phyloP scores from a whole-genome alignment of 2,113 vertebrate genomes.

The Rhinopithecus roxellana region DNA sequence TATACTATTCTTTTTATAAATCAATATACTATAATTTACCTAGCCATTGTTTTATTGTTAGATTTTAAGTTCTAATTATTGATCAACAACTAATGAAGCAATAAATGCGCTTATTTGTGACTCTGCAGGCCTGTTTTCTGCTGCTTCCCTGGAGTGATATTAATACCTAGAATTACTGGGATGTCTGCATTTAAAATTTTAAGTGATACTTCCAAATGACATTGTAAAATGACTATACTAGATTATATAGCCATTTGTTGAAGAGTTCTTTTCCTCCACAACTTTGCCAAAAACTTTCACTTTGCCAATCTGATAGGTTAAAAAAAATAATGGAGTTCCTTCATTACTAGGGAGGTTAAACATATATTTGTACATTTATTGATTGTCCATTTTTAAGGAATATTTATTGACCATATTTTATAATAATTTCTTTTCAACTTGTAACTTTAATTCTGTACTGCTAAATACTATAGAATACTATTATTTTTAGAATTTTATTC shows the following conservation, averaged over 20 bases:
- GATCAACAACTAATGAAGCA: neutral
- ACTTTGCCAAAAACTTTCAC: neutral
- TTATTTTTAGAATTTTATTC: neutral
- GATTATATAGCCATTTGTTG: neutral
- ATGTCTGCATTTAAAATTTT: neutral
- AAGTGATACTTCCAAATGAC: neutral
- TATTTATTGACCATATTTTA: neutral
- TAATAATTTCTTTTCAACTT: neutral
- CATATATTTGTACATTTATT: neutral
- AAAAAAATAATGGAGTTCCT: neutral
- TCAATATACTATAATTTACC: neutral
- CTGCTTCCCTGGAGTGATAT: neutral
- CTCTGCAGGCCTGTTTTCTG: neutral
- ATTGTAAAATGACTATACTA: neutral
- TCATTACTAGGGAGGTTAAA: neutral
- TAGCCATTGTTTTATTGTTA: neutral
- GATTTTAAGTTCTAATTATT: constrained; percentile 36
- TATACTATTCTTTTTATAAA: neutral
- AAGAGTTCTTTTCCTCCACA: neutral
- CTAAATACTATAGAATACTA: neutral
- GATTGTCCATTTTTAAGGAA: neutral
- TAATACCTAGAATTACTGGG: neutral
- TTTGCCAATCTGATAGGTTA: neutral
- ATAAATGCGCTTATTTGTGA: neutral
- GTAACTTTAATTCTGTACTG: neutral